Base-by-base conservation (phyloP, 2,113 vertebrate genomes). In the Gobius niger region DNA sequence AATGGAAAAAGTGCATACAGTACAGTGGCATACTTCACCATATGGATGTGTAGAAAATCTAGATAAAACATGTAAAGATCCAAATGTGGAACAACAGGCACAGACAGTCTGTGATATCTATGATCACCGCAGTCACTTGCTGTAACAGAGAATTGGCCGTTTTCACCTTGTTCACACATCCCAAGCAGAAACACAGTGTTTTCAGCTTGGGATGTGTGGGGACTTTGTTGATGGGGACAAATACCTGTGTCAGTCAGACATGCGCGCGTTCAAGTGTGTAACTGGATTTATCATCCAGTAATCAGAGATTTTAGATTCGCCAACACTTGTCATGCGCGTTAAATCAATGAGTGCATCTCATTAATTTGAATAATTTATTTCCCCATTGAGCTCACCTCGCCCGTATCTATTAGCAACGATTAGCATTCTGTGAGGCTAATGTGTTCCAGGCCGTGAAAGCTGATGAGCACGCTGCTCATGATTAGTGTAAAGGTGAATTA, bases 331-430 rank as follows among this genome's bases (percentile, higher is more conserved):
- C 7, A 63, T 44, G 16, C 63, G 4, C 40, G 15, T 5, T 2
- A 54, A 64, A 61, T 16, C 63, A 52, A 68, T 67, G 41, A 44
- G 56, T 65, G 61, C 5, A 16, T 65, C 72, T 47, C 13, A 78
- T 73, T 73, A 41, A 46, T 56, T 53, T 68, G 52, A 54, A 54
- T 54, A 16, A 10, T 53, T 70, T 54, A 54, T 54, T 66, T 60
- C 34, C n/a, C 56, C 1, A 14, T 77, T 46, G 60, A 65, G 61
- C 44, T 63, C 41, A 42, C 3, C 44, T 69, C 16, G 49, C 44
- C 47, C 52, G 41, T 67, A 57, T 47, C 44, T 12, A 59, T 63
- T 59, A 65, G 64, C 50, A 53, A 50, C 9, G 46, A 71, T 72
- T 61, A 65, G 60, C 59, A 75, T 61, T 40, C 41, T 34, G 34